Conservation (phyloP, 2,113 vertebrate genomes). For the Caloenas nicobarica region DNA sequence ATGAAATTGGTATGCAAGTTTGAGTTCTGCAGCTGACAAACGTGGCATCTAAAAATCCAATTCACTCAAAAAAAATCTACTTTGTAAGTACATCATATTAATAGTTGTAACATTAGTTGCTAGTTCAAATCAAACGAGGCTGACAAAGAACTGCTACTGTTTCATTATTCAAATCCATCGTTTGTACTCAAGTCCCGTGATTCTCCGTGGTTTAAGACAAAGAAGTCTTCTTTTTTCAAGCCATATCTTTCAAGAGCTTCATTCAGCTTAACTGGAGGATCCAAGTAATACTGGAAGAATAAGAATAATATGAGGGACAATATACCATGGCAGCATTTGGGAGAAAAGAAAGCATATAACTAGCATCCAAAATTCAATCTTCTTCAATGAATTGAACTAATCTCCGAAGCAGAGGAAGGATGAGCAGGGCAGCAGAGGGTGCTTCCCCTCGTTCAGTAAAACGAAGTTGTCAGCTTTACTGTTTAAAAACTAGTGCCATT, state of each 20-base stretch:
- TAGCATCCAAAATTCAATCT: neutral
- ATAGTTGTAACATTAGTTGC: neutral
- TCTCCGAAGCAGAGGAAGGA: neutral
- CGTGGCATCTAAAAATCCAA: conserved; percentile 14
- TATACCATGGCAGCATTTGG: neutral
- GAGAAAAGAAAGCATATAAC: fast-evolving
- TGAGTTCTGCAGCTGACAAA: conserved; percentile 24
- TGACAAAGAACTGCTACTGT: neutral
- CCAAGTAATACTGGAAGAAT: conserved; percentile 86
- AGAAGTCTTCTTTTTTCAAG: conserved; percentile 86
- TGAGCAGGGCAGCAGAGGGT: neutral
- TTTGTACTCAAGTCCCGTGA: conserved; percentile 80
- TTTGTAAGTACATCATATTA: neutral
- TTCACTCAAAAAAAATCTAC: conserved; percentile 18
- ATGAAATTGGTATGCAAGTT: neutral
- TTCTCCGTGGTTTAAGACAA: conserved; percentile 90
- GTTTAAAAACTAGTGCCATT: neutral
- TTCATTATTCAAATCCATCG: conserved; percentile 71
- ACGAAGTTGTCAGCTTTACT: too few relatives aligned
- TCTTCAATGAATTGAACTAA: fast-evolving
- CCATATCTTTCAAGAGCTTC: conserved; percentile 86
- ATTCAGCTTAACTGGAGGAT: conserved; percentile 86
- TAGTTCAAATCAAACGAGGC: neutral
- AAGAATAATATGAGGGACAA: neutral
- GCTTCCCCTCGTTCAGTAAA: neutral